Conservation (phyloP, 2,797 vertebrate species). For the Tangara arthus region DNA sequence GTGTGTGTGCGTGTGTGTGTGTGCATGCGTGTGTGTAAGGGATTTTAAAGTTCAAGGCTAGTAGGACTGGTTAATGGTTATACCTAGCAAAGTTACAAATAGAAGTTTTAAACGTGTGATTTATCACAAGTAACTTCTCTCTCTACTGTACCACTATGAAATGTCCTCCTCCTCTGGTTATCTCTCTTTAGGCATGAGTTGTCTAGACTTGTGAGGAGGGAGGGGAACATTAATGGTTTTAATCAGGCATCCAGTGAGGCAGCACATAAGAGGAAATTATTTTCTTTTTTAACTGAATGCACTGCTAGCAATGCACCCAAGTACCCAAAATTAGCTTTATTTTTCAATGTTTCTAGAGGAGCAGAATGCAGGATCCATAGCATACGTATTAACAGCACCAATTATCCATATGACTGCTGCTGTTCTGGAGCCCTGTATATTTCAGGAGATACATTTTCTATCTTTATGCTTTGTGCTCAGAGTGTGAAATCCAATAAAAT, state of each 20-base stretch:
- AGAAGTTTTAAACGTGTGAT: neutral
- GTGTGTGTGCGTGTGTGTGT: neutral
- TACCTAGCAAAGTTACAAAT: neutral
- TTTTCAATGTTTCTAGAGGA: conserved; percentile 29
- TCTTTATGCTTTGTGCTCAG: neutral
- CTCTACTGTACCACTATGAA: neutral
- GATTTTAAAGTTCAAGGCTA: neutral
- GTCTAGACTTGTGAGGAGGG: neutral
- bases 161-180: neutral
- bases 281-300: conserved; percentile 56
- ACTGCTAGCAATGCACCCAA: conserved; percentile 4
- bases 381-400: conserved; percentile 29
- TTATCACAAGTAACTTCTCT: neutral
- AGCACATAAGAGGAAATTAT: conserved; percentile 16
- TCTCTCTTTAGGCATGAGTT: neutral
- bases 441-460: neutral
- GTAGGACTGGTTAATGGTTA: neutral
- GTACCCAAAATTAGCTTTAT: conserved; percentile 30
- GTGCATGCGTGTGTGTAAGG: no score
- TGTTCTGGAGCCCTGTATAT: neutral
- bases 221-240: neutral
- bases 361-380: neutral
- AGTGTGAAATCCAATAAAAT: conserved; percentile 17
- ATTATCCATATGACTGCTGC: neutral
- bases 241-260: neutral